Base-by-base conservation (phyloP, 2,797 vertebrate species). In the Tokudaia muenninki region DNA sequence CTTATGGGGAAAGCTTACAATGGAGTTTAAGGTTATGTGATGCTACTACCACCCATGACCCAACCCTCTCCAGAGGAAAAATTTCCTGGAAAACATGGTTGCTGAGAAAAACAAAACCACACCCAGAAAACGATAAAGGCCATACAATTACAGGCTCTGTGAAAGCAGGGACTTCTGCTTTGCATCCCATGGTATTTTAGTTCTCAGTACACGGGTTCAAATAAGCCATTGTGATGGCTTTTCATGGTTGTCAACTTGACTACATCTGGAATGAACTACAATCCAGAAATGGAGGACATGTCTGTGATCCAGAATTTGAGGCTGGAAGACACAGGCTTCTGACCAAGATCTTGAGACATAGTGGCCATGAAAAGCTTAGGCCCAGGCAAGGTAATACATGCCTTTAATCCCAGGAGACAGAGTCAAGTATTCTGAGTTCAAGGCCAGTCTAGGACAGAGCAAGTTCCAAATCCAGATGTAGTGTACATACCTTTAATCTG, bases 1-100 rank as follows among this genome's bases (percentile, higher is more conserved):
- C 72, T 91, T 82, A 65, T 44, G 81, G 65, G 80, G 97, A 89
- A 87, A 19, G 80, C 44, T 61, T 79, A 87, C 61, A 65, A 80
- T 22, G 11, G 50, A 91, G 90, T 89, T 92, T 63, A 74, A 93
- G 78, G 41, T 75, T 92, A n/a, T 94, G 2, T 65, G 83, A 44
- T 67, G 29, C 26, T 89, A 4, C 50, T 89, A 44, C 29, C 86
- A 37, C 74, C 75, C 59, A 19, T 87, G 57, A 89, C 29, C 19
- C 29, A 52, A 47, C 10, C 41, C 44, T 81, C 57, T 96, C 55
- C 37, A 61, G 74, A 83, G 80, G 75, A 95, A 59, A 65, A 11
- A 3, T 59, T 74, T 83, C n/a, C 55, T 55, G 31, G 72, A 97
- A 79, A 82, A 11, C 26, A 3, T 1, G 14, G 81, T 80, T 70